phyloP scores from a whole-genome alignment of 2,113 vertebrate species.

The Helogale parvula region DNA sequence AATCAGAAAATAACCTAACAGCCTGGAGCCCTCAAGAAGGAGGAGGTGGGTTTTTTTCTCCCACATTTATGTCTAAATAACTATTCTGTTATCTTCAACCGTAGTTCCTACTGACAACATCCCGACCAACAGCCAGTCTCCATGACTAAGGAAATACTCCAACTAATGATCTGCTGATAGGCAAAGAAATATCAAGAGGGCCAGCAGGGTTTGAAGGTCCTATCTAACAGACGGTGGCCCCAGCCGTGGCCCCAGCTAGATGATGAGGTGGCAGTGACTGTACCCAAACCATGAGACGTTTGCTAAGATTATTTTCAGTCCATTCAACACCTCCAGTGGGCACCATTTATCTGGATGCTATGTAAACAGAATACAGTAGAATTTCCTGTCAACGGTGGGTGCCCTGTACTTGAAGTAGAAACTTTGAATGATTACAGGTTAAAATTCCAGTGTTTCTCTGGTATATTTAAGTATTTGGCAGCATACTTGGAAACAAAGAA shows the following conservation, averaged over 20 bases:
- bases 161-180: neutral
- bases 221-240: conserved; percentile 49
- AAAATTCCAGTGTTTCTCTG: neutral
- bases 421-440: neutral
- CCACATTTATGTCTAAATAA: conserved; percentile 20
- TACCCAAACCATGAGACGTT: neutral
- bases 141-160: conserved; percentile 65
- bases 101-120: conserved; percentile 29
- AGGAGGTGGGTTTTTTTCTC: neutral
- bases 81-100: conserved; percentile 58
- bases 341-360: neutral
- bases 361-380: neutral
- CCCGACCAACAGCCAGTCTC: conserved; percentile 48
- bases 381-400: no score
- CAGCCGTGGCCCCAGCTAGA: neutral
- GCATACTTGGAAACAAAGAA: neutral
- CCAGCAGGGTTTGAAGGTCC: conserved; percentile 11
- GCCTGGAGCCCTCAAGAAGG: neutral
- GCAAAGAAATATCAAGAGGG: conserved; percentile 1
- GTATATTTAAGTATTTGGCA: neutral
- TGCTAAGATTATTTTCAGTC: neutral
- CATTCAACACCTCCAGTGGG: neutral
- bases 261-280: neutral
- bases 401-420: neutral
- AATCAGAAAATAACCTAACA: neutral